Evolutionary conservation across 2,797 vertebrate species (phyloP), one percentile per base, ranked within the genome.

Genomic region (Masticophis lateralis): DNA sequence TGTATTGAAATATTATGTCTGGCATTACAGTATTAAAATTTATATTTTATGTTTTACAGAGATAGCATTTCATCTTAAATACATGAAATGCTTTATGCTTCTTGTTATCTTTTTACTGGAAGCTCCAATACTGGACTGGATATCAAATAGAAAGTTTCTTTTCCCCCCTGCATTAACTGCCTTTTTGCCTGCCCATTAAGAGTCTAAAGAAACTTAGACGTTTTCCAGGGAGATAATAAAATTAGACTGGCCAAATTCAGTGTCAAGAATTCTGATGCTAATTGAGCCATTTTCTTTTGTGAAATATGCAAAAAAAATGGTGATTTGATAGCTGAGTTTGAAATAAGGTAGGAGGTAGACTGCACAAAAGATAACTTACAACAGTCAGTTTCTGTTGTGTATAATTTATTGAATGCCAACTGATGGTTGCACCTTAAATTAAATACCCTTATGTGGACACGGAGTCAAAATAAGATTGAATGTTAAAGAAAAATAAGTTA

Each of bases 371-470:
- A 92, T 97, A 95, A 95, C 95, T 95, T 95, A 91, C 92, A 94
- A 95, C 95, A 92, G 37, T 94, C 94, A 79, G 93, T 96, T 97
- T 94, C 96, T 97, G 90, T 96, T 93, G 61, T 94, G 91, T 94
- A 93, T 96, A 97, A 97, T 97, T 93, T 97, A 96, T 96, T 97
- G 88, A 97, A 97, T 95, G 95, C 94, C 95, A 97, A 96, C 95
- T 95, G 96, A 96, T 97, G 97, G 96, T 97, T 97, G 95, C 95
- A 97, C 97, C 97, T 97, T 96, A 93, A 94, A 88, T 92, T 89
- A 86, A 96, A 61, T 95, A 92, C 94, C 93, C 96, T 94, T 96
- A 91, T 96, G 92, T 94, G 94, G 94, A 96, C 95, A 95, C 94
- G 93, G 96, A 97, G 95, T 97, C 91, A 95, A 95, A 92, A 88